Evolutionary conservation across 37 sponge, comb jelly and placozoan species (phyloP).

Genomic region (Hormiphora californensis): DNA sequence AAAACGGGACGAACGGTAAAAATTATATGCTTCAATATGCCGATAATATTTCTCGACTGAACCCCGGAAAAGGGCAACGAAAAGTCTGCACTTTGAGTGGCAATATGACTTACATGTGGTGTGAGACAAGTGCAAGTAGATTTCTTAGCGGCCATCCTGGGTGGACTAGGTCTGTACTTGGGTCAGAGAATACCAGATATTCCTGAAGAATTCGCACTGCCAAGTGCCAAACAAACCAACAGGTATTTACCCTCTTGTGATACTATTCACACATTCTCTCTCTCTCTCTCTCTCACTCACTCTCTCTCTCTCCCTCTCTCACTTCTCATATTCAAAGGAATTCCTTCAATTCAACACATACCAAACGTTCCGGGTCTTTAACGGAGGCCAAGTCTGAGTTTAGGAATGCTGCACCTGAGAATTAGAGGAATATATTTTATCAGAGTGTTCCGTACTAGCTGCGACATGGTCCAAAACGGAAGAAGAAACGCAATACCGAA

Average conservation of each 20-base stretch:
- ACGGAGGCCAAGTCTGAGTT: too few relatives aligned
- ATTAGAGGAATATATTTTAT: too few relatives aligned
- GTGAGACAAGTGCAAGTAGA: constrained; percentile 60
- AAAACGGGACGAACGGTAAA: background rate
- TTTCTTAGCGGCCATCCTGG: constrained; percentile 98
- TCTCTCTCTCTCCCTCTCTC: too few relatives aligned
- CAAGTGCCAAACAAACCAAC: background rate
- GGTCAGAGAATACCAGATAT: constrained; percentile 72
- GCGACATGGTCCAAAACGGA: too few relatives aligned
- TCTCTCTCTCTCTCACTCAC: too few relatives aligned
- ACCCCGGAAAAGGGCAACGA: background rate
- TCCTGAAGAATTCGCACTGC: constrained; percentile 55
- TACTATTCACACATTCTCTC: too few relatives aligned
- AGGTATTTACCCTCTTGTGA: background rate
- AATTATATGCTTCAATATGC: background rate
- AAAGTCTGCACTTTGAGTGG: background rate
- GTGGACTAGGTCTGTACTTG: constrained; percentile 70
- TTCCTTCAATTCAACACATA: too few relatives aligned
- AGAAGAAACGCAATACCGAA: too few relatives aligned
- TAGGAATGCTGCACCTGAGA: too few relatives aligned
- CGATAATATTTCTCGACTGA: background rate
- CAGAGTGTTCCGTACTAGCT: too few relatives aligned
- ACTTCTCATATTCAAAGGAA: too few relatives aligned
- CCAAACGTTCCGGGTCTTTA: too few relatives aligned
- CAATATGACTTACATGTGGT: constrained; percentile 4